Conservation (phyloP, 2,888 invertebrate species). For the Thyatira batis region DNA sequence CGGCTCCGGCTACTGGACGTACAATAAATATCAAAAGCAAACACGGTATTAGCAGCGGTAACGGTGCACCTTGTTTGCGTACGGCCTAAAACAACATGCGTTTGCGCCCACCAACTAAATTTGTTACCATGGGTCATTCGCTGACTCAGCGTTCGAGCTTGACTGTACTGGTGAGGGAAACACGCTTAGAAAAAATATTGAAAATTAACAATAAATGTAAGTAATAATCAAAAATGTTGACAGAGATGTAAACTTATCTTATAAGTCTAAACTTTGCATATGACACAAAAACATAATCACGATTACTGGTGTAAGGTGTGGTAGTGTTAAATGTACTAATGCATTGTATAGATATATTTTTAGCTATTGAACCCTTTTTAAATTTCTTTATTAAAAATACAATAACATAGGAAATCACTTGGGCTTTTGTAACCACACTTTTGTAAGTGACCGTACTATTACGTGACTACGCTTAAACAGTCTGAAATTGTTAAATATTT, state of each 20-base stretch:
- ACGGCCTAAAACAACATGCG: conserved; percentile 80
- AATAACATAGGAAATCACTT: too few relatives aligned
- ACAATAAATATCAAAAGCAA: conserved; percentile 78
- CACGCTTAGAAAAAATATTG: conserved; percentile 13
- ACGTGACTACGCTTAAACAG: conserved; percentile 72
- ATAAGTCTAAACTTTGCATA: too few relatives aligned
- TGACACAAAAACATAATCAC: too few relatives aligned
- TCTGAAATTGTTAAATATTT: conserved; percentile 57
- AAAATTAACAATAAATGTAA: background rate
- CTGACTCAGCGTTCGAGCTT: conserved; percentile 67
- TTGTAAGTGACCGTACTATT: conserved; percentile 46
- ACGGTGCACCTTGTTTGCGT: conserved; percentile 75
- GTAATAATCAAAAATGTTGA: background rate
- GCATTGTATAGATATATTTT: too few relatives aligned
- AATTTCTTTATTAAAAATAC: too few relatives aligned
- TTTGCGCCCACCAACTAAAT: conserved; percentile 73
- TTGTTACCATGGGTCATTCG: conserved; percentile 72
- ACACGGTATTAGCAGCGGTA: conserved; percentile 78
- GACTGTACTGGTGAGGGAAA: conserved; percentile 42
- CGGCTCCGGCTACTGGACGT: conserved; percentile 31
- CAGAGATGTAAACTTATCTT: too few relatives aligned
- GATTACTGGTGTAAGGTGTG: too few relatives aligned
- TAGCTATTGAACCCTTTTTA: too few relatives aligned
- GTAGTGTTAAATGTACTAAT: too few relatives aligned
- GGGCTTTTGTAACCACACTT: conserved; percentile 27